Evolutionary conservation across 2,888 invertebrate species (phyloP), one percentile per base, ranked within the genome.

Genomic region (Acrobasis consociella): DNA sequence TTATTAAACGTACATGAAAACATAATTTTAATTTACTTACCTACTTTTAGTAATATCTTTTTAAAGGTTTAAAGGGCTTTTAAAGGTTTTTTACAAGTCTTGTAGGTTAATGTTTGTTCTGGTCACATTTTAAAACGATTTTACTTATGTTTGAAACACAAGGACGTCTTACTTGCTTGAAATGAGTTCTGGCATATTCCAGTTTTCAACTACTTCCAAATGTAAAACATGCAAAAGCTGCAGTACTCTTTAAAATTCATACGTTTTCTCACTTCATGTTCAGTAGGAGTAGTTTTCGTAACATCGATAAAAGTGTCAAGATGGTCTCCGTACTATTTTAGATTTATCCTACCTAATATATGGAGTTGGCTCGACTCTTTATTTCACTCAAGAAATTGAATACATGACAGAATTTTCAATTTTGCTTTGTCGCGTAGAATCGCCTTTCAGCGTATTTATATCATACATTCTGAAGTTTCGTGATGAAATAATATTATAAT

Each of bases 201-300:
- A 62, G 51, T 56, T 46, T 39, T 11, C 11, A 56, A 22, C 42
- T 46, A 42, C 17, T 46, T 42, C 13, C 42, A 56, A 42, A 42
- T 56, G 38, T 55, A 46, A 56, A 42, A 42, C 13, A 11, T 16
- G 39, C 17, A 56, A 56, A 56, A 42, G 56, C 56, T 46, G 56
- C 56, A 56, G 56, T 56, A 56, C 56, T 56, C 22, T 56, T 46
- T 46, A 56, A 56, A 56, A 56, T 56, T 62, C 58, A 58, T 58
- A 52, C 46, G 51, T 58, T 62, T 62, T 62, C 51, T 58, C 58
- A 37, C 52, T 52, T 31, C 42, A 52, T 52, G 52, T 37, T 60
- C 42, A 52, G 42, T 52, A n/a, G 55, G 37, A 49, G 53, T 53
- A 49, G 49, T 56, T 55, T 56, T 56, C 42, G 42, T 50, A 58